phyloP scores from a whole-genome alignment of 2,797 vertebrate genomes.

The Falco cherrug region DNA sequence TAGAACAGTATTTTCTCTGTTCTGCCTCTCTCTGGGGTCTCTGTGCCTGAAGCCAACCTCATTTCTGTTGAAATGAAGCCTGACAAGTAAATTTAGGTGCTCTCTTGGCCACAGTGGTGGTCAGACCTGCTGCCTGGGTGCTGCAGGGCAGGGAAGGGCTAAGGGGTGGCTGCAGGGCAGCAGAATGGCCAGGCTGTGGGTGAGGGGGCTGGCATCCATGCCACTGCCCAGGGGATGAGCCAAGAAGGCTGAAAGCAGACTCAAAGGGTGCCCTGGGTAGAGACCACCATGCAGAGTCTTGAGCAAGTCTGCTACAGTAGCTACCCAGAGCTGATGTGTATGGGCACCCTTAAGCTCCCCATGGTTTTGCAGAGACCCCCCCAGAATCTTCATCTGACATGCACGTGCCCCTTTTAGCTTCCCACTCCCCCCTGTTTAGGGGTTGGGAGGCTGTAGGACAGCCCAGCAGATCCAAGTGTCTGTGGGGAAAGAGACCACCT shows the following conservation, averaged over 20 bases:
- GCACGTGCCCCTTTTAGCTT: background rate
- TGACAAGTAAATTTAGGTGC: background rate
- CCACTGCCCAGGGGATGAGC: background rate
- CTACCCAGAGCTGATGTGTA: fast-evolving
- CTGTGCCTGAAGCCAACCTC: background rate
- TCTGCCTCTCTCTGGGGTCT: background rate
- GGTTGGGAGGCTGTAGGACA: background rate
- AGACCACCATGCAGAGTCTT: background rate
- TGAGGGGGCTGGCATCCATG: fast-evolving
- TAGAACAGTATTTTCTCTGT: background rate
- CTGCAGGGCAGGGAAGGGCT: background rate
- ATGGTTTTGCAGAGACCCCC: fast-evolving
- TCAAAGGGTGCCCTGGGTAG: background rate
- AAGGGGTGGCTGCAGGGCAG: background rate
- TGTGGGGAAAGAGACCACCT: background rate
- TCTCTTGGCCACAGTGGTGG: background rate
- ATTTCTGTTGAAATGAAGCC: background rate
- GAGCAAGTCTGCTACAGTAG: background rate
- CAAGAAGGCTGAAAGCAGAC: background rate
- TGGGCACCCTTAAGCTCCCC: fast-evolving
- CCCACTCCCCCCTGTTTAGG: background rate
- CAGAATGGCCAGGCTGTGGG: background rate
- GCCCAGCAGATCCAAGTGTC: background rate
- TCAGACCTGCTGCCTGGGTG: background rate
- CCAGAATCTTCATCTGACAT: background rate